Conservation (phyloP, 2,113 vertebrate species). For the Pyrgilauda ruficollis region DNA sequence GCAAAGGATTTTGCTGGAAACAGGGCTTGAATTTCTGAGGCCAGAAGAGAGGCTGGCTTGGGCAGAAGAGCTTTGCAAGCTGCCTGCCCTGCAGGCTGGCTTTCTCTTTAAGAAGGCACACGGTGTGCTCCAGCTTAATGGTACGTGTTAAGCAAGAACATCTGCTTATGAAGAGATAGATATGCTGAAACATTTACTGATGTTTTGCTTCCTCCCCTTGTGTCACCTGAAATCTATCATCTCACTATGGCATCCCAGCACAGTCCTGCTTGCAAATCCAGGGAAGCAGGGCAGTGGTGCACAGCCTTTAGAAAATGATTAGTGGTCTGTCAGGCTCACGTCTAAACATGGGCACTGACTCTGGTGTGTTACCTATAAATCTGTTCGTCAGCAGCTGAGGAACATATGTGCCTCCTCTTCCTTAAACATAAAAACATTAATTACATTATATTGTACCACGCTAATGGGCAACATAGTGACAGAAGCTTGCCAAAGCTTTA, state of each 20-base stretch:
- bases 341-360: conserved; percentile 55
- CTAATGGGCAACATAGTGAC: conserved; percentile 34
- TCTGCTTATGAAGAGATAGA: conserved; percentile 69
- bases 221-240: conserved; percentile 69
- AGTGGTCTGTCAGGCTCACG: conserved; percentile 57
- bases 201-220: conserved; percentile 63
- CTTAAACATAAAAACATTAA: conserved; percentile 72
- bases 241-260: neutral
- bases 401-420: conserved; percentile 67
- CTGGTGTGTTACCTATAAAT: conserved; percentile 66
- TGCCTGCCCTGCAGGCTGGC: neutral
- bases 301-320: conserved; percentile 61
- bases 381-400: conserved; percentile 58
- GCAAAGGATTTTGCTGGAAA: neutral
- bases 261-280: conserved; percentile 20
- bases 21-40: neutral
- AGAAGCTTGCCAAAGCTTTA: conserved; percentile 61
- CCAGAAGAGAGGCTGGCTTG: neutral
- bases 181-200: conserved; percentile 63
- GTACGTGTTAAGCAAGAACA: conserved; percentile 48
- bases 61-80: neutral
- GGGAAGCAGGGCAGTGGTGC: conserved; percentile 37
- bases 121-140: neutral
- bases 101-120: conserved; percentile 8
- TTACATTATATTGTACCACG: conserved; percentile 57